These are phyloP conservation scores for Crocodylus rhombifer DNA, from an alignment of 2,797 vertebrate species.

Conservation along the genomic window DNA sequence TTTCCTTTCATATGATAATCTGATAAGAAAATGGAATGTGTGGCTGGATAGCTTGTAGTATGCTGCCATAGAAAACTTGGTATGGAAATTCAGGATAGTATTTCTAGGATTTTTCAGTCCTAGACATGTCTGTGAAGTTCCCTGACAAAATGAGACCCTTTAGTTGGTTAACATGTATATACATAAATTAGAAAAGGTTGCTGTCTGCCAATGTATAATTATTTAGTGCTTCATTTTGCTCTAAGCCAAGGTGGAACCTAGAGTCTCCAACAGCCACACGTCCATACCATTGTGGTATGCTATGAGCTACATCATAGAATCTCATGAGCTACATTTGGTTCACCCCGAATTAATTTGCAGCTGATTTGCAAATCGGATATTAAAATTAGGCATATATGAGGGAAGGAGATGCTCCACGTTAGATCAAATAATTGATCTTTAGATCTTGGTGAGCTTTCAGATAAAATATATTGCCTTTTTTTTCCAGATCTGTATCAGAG, in stretches of 20 bases:
- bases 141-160: neutral
- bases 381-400: neutral
- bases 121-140: neutral
- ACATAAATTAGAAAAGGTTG: neutral
- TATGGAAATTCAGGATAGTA: neutral
- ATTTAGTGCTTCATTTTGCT: neutral
- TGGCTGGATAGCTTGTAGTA: neutral
- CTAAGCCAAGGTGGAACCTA: neutral
- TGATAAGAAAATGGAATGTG: neutral
- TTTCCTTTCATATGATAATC: neutral
- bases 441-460: neutral
- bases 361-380: neutral
- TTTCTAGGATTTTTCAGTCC: neutral
- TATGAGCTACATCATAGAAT: neutral
- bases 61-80: neutral
- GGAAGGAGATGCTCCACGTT: neutral
- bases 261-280: neutral
- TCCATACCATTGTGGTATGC: fast-evolving
- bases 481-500: constrained; percentile 77
- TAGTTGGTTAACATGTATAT: neutral
- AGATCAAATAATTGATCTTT: neutral
- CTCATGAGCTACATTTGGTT: neutral
- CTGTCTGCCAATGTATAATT: neutral
- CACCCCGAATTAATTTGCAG: neutral
- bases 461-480: neutral